Evolutionary conservation across 2,888 invertebrate genomes (phyloP).

Genomic region (Cheilosia scutellata): DNA sequence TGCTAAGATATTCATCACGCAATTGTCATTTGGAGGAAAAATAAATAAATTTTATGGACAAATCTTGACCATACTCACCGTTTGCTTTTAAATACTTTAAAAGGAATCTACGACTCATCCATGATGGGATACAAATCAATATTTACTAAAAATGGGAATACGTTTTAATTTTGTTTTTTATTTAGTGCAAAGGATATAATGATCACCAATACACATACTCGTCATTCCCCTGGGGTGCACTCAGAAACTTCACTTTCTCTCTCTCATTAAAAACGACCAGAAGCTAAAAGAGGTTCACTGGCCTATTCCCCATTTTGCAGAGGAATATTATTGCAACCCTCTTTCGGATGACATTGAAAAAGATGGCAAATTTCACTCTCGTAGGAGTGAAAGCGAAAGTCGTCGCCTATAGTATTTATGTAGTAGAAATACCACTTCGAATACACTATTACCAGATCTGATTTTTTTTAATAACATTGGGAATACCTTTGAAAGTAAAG

Average conservation of each 20-base stretch:
- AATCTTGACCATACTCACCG: slow-evolving; percentile 56
- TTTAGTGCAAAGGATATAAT: background rate
- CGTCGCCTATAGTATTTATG: background rate
- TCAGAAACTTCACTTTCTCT: slow-evolving; percentile 11
- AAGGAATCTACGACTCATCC: background rate
- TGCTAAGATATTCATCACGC: slow-evolving; percentile 28
- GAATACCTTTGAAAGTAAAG: background rate
- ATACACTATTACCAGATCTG: slow-evolving; percentile 38
- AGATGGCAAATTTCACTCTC: slow-evolving; percentile 7
- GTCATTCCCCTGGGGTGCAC: background rate
- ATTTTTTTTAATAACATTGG: slow-evolving; percentile 28
- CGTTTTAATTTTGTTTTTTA: background rate
- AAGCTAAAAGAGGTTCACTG: slow-evolving; percentile 24
- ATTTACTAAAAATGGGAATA: slow-evolving; percentile 6
- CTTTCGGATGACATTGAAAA: slow-evolving; percentile 4
- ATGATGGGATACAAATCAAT: slow-evolving; percentile 22
- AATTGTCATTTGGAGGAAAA: slow-evolving; percentile 22
- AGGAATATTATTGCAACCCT: background rate
- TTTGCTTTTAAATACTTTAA: background rate
- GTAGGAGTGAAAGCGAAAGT: slow-evolving; percentile 31
- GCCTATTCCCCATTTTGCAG: background rate
- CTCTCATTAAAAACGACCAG: slow-evolving; percentile 1
- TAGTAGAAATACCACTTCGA: background rate
- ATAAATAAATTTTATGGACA: slow-evolving; percentile 38
- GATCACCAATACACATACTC: background rate